Percentiles rank a stretch among this genome's conserved stretches.
These are phyloP conservation scores for Drosophila rufa DNA, from an alignment of 1,140 invertebrate species.

Conservation along the genomic window DNA sequence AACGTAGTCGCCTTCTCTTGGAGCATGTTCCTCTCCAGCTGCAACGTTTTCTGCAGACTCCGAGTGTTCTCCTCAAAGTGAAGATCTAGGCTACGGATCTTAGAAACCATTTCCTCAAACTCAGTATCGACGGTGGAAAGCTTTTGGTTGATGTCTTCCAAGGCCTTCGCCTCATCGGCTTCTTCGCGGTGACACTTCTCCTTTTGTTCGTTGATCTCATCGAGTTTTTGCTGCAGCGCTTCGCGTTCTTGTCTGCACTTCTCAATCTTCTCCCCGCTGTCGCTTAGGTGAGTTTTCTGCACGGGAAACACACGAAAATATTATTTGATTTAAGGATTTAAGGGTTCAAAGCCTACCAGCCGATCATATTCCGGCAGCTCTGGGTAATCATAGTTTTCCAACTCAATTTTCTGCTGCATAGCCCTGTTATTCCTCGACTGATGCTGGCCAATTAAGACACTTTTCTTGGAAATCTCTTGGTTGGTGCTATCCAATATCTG, in stretches of 20 bases:
- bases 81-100: slow-evolving; percentile 55
- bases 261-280: slow-evolving; percentile 48
- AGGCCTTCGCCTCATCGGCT: slow-evolving; percentile 18
- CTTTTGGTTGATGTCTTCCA: slow-evolving; percentile 36
- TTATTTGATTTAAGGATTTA: background rate
- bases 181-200: slow-evolving; percentile 1
- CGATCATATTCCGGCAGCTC: slow-evolving; percentile 60
- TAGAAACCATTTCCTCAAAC: slow-evolving; percentile 24
- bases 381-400: slow-evolving; percentile 62
- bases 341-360: slow-evolving; percentile 14
- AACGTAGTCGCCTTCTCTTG: slow-evolving; percentile 23
- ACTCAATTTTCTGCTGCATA: slow-evolving; percentile 63
- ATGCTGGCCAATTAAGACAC: slow-evolving; percentile 32
- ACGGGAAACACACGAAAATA: background rate
- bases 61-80: slow-evolving; percentile 56
- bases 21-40: slow-evolving; percentile 33
- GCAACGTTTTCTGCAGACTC: slow-evolving; percentile 41
- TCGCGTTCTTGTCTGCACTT: slow-evolving; percentile 41
- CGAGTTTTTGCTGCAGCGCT: slow-evolving; percentile 33
- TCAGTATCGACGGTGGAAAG: slow-evolving; percentile 31
- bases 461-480: slow-evolving; percentile 40
- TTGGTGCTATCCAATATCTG: slow-evolving; percentile 13
- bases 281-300: slow-evolving; percentile 49
- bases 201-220: slow-evolving; percentile 28
- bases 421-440: slow-evolving; percentile 44